Percentiles rank a stretch among this genome's conserved stretches.
phyloP scores from a whole-genome alignment of 2,888 invertebrate genomes.

The Ariolimax columbianus region DNA sequence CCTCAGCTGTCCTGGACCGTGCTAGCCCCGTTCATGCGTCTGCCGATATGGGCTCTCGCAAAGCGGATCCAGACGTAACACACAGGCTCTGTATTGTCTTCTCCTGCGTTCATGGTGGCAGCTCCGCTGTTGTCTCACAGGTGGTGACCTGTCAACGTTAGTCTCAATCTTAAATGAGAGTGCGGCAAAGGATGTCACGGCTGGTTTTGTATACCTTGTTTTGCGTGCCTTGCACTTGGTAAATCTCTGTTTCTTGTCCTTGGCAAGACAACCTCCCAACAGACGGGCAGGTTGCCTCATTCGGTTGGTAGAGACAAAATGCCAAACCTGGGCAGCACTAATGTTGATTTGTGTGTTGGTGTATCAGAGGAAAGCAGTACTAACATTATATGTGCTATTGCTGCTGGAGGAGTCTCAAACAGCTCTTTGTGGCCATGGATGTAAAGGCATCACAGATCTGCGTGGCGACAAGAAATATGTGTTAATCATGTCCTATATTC shows the following conservation, averaged over 20 bases:
- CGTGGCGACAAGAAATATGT: neutral
- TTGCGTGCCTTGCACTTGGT: constrained; percentile 8
- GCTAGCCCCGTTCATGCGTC: constrained; percentile 53
- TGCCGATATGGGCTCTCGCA: constrained; percentile 54
- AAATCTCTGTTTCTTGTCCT: constrained; percentile 34
- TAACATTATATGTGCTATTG: neutral
- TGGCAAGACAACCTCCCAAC: neutral
- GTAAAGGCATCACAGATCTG: neutral
- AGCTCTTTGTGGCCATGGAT: neutral
- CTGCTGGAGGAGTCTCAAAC: neutral
- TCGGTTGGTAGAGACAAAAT: neutral
- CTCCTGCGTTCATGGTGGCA: constrained; percentile 20
- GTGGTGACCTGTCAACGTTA: neutral
- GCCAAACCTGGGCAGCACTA: neutral
- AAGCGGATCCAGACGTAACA: constrained; percentile 48
- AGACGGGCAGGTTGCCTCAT: neutral
- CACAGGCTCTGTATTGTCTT: constrained; percentile 37
- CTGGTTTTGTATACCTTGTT: neutral
- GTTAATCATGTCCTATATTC: neutral
- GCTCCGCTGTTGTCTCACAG: constrained; percentile 5
- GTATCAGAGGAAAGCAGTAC: neutral
- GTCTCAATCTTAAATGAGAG: constrained; percentile 17
- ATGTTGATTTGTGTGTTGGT: too few species aligned
- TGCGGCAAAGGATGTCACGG: constrained; percentile 8
- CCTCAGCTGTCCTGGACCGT: constrained; percentile 51